These are phyloP conservation scores for Salvelinus sp. DNA, from an alignment of 2,113 vertebrate species.

Conservation along the genomic window DNA sequence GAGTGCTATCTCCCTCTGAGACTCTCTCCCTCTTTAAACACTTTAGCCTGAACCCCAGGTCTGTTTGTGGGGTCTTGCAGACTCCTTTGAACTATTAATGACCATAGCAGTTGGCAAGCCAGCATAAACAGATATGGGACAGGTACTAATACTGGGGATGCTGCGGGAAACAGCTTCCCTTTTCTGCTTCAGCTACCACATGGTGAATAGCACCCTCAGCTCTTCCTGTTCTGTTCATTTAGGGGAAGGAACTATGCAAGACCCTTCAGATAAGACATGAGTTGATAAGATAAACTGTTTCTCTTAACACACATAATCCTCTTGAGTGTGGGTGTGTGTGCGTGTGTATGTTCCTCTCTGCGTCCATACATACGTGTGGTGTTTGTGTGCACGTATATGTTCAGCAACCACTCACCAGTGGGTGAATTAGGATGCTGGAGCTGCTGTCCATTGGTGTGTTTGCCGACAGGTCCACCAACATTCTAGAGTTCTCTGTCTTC, in stretches of 20 bases:
- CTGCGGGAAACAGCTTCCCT: slow-evolving; percentile 29
- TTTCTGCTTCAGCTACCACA: slow-evolving; percentile 62
- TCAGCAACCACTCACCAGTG: slow-evolving; percentile 80
- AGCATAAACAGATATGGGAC: not conserved
- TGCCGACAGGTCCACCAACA: slow-evolving; percentile 89
- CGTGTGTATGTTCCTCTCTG: not conserved
- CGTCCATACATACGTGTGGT: slow-evolving; percentile 3
- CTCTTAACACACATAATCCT: not conserved
- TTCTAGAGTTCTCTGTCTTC: slow-evolving; percentile 84
- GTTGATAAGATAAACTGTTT: not conserved
- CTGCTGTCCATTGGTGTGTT: slow-evolving; percentile 89
- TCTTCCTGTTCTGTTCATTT: slow-evolving; percentile 15
- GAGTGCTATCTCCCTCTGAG: too few species aligned
- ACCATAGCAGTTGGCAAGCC: not conserved
- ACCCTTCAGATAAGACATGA: slow-evolving; percentile 34
- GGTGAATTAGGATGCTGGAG: slow-evolving; percentile 85
- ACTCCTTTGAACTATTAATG: too few species aligned
- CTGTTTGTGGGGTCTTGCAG: too few species aligned
- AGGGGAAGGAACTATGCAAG: slow-evolving; percentile 30
- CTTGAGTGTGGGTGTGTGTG: too few species aligned
- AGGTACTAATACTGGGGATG: too few species aligned
- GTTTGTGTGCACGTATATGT: slow-evolving; percentile 10
- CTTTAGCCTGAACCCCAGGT: too few species aligned
- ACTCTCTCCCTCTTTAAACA: too few species aligned
- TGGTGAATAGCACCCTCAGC: slow-evolving; percentile 30